Evolutionary conservation across 2,888 invertebrate genomes (phyloP).

Genomic region (Meloe dianella): DNA sequence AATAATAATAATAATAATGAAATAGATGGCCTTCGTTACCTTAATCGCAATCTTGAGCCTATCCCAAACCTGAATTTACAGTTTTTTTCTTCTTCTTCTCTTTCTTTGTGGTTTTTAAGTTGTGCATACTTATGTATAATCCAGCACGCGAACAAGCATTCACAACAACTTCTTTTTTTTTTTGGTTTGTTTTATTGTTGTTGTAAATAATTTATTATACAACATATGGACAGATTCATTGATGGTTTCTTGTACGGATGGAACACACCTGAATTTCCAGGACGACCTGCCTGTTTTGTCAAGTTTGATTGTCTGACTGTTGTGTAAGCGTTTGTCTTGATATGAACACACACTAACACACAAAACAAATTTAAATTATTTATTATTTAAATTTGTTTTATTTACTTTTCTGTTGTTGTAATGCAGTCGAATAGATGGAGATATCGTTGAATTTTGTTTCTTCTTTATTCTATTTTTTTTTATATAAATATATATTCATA

Average conservation of each 20-base stretch:
- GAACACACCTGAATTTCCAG: constrained; percentile 26
- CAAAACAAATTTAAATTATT: neutral
- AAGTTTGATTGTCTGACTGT: neutral
- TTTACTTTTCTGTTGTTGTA: neutral
- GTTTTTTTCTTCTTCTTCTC: constrained; percentile 18
- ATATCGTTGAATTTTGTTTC: neutral
- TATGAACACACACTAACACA: too few species aligned
- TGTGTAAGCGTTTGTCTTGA: neutral
- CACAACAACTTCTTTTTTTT: constrained; percentile 17
- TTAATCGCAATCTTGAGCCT: constrained; percentile 30
- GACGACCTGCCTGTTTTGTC: constrained; percentile 12
- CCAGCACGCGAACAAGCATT: constrained; percentile 30
- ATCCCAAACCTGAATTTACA: constrained; percentile 32
- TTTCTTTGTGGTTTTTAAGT: neutral
- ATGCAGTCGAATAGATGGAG: constrained; percentile 14
- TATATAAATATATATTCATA: neutral
- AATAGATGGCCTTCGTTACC: constrained; percentile 30
- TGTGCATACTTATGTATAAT: constrained; percentile 4
- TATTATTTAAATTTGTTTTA: neutral
- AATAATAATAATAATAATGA: constrained; percentile 19
- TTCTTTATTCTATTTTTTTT: too few species aligned
- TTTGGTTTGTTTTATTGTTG: neutral
- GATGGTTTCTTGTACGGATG: constrained; percentile 25
- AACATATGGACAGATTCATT: constrained; percentile 21
- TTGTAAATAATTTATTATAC: constrained; percentile 6